Base-by-base conservation (phyloP, 2,113 vertebrate genomes). In the Onychostruthus taczanowskii region DNA sequence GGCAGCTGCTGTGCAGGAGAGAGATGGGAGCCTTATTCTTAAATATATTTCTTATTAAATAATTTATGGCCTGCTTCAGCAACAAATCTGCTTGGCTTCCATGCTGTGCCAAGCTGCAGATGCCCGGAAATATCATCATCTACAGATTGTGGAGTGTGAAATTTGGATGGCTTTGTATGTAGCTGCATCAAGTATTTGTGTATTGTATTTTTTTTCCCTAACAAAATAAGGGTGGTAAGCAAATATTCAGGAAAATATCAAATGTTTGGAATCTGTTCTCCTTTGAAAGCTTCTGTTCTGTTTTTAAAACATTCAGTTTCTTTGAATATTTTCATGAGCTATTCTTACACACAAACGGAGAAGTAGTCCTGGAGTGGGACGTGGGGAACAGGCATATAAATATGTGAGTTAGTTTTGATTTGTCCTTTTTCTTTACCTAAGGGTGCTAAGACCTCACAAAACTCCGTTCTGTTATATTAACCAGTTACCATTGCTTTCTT, bases 21-120 rank as follows among this genome's bases (percentile, higher is more conserved):
- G 83, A 82, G 84, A 84, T 56, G 78, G 59, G 46, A 96, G 86
- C 72, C 1, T 92, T 95, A 26, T 78, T 97, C 90, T 93, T 77
- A 93, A 96, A 94, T 94, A 69, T 80, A 94, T 96, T 96, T 97
- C 93, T 95, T 96, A 93, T 79, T 96, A 67, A 96, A 91, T 97
- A 96, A 96, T 91, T 93, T 86, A 91, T 94, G 87, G 91, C 88
- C 94, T 95, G 76, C 92, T 96, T 96, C 95, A 96, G 94, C 92
- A 97, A 82, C 91, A 96, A 92, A 96, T 97, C 95, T 96, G 74
- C 95, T 96, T 95, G 94, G 93, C 93, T 96, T 93, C 96, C 92
- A 89, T 89, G 97, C 95, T 96, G 83, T 96, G 95, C 96, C 96
- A 97, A 95, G 88, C 94, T 92, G 95, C 95, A 96, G 96, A 95